A percentile compares a stretch with the other conserved stretches of the same genome.
phyloP scores from a whole-genome alignment of 2,113 vertebrate species.

The Chaetops frenatus region DNA sequence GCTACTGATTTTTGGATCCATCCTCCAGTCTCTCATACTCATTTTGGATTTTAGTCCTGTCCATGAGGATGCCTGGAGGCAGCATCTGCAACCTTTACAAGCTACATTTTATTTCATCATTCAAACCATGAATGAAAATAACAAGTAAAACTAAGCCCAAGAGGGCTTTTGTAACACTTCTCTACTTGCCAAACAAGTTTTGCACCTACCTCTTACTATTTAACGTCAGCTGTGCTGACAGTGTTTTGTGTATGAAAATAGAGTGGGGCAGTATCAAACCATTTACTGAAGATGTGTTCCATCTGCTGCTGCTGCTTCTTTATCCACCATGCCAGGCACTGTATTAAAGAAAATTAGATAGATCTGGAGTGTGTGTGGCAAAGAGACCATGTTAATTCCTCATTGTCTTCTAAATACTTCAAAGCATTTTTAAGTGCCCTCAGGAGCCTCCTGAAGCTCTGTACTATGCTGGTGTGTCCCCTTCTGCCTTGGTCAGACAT shows the following conservation, averaged over 20 bases:
- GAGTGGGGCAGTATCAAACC: not conserved
- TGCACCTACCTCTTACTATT: not conserved
- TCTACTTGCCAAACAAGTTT: not conserved
- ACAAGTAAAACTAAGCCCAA: not conserved
- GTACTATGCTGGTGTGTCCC: not conserved
- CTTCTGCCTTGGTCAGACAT: not conserved
- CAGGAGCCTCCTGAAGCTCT: not conserved
- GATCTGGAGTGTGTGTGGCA: not conserved
- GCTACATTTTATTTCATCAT: not conserved
- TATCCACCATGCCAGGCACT: not conserved
- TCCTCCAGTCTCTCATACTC: not conserved
- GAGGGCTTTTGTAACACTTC: not conserved
- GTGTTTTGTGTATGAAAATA: not conserved
- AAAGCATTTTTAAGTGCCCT: not conserved
- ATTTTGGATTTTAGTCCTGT: not conserved
- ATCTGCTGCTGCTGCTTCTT: not conserved
- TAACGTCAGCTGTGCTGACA: rapidly evolving
- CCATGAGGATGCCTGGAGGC: not conserved
- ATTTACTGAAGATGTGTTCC: not conserved
- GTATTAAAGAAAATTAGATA: not conserved
- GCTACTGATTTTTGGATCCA: not conserved
- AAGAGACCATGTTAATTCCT: not conserved
- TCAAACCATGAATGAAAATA: not conserved
- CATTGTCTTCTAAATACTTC: not conserved
- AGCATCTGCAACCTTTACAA: not conserved